These are phyloP conservation scores for Orthonevra nobilis DNA, from an alignment of 2,888 invertebrate genomes.

Conservation along the genomic window DNA sequence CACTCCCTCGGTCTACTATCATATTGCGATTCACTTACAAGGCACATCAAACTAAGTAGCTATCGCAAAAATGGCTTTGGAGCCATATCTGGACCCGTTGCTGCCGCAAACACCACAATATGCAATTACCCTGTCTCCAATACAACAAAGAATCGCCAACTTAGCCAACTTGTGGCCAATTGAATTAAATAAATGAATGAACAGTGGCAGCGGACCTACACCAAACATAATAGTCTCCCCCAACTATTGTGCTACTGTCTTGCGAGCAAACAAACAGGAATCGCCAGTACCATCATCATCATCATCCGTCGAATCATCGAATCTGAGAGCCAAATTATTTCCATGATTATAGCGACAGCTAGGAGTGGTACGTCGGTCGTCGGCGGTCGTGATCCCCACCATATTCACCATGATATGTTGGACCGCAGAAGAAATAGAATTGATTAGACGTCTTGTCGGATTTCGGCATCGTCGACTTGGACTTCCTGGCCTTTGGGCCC, in stretches of 20 bases:
- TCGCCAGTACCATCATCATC: neutral
- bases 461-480: constrained; percentile 41
- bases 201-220: constrained; percentile 12
- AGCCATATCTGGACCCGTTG: neutral
- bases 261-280: constrained; percentile 34
- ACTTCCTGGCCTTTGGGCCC: constrained; percentile 50
- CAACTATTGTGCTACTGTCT: constrained; percentile 49
- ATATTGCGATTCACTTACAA: constrained; percentile 2
- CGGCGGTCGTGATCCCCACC: constrained; percentile 50
- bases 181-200: constrained; percentile 41
- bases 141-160: constrained; percentile 30
- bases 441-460: constrained; percentile 43
- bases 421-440: constrained; percentile 19
- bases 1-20: constrained; percentile 1
- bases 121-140: constrained; percentile 56
- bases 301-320: constrained; percentile 50
- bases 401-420: constrained; percentile 15
- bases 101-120: constrained; percentile 33
- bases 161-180: constrained; percentile 40
- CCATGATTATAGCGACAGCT: constrained; percentile 53
- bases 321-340: constrained; percentile 64
- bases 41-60: constrained; percentile 9
- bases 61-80: constrained; percentile 8
- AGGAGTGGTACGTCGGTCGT: constrained; percentile 58
- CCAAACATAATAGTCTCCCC: constrained; percentile 56